A percentile compares a stretch with the other conserved stretches of the same genome.
phyloP scores from a whole-genome alignment of 1,140 invertebrate genomes.

The Mamestra configurata region DNA sequence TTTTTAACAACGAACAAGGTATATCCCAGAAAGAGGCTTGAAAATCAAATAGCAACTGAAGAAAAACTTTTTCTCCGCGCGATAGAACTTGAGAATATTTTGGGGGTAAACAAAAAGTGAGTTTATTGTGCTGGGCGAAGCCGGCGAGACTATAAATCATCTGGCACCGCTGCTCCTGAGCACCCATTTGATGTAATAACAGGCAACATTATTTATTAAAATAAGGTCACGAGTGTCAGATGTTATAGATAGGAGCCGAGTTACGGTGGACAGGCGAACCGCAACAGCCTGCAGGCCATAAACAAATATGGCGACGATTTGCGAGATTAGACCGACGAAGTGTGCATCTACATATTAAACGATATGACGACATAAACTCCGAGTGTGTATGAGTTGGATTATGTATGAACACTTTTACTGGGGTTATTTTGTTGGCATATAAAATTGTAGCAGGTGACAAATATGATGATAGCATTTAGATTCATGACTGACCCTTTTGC shows the following conservation, averaged over 20 bases:
- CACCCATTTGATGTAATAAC: slow-evolving; percentile 68
- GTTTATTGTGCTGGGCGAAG: slow-evolving; percentile 53
- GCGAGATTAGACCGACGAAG: slow-evolving; percentile 30
- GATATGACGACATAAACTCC: slow-evolving; percentile 26
- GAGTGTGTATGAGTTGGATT: neutral
- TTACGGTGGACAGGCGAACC: slow-evolving; percentile 39
- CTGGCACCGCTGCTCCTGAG: slow-evolving; percentile 62
- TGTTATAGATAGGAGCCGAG: slow-evolving; percentile 53
- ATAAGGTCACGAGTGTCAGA: slow-evolving; percentile 55
- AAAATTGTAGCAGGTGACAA: slow-evolving; percentile 18
- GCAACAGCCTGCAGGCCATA: slow-evolving; percentile 28
- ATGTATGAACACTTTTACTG: slow-evolving; percentile 24
- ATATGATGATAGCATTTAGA: neutral
- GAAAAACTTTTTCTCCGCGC: slow-evolving; percentile 34
- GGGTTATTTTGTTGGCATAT: neutral
- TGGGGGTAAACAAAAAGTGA: slow-evolving; percentile 55
- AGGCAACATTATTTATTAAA: slow-evolving; percentile 63
- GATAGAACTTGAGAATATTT: slow-evolving; percentile 51
- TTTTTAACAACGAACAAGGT: slow-evolving; percentile 12
- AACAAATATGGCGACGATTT: slow-evolving; percentile 44
- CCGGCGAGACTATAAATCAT: slow-evolving; percentile 59
- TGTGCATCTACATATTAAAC: slow-evolving; percentile 43
- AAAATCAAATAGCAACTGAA: slow-evolving; percentile 41
- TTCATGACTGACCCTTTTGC: neutral
- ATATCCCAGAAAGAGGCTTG: slow-evolving; percentile 14